Base-by-base conservation (phyloP, 2,113 vertebrate species). In the Brachypteracias leptosomus region DNA sequence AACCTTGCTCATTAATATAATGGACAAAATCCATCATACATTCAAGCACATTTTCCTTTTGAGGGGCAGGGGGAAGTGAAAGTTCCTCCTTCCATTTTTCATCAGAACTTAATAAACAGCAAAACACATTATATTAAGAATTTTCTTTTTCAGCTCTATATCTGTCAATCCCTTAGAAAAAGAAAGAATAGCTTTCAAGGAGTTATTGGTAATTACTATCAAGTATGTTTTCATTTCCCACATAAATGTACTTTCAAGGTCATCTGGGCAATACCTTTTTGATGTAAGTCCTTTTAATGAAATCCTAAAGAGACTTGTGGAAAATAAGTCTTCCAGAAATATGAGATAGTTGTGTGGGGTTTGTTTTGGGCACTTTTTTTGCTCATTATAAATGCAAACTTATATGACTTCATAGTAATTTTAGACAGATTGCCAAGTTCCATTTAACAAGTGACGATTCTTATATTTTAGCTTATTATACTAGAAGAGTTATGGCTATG, bases 41-140 rank as follows among this genome's bases (percentile, higher is more conserved):
- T 91, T 91, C 24, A 46, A 86, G 40, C 15, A 7, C 46, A 77
- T 57, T 85, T 90, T 77, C 13, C 35, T 74, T 73, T 11, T 9
- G 19, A 11, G 0, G 3, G 6, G 15, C 6, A 6, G 7, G 13
- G 5, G 5, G 12, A 83, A 55, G 5, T 38, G 10, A 17, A 81
- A 81, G 11, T 51, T 65, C 33, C 14, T 85, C 24, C 13, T 57
- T 65, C 20, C 29, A 36, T 38, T 92, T 77, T 81, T 85, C 40
- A 57, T 26, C 46, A 85, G 19, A 85, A 77, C 18, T 17, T 33
- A 47, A 63, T 31, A 68, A 81, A 49, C 16, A 68, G 16, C 1
- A 75, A 36, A 87, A 46, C 5, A 40, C 17, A 31, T 73, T n/a
- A 29, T 51, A 28, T 19, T 46, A 21, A 11, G 26, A 31, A 51